Conservation (phyloP, 2,888 invertebrate genomes). For the Drosophila quinaria region DNA sequence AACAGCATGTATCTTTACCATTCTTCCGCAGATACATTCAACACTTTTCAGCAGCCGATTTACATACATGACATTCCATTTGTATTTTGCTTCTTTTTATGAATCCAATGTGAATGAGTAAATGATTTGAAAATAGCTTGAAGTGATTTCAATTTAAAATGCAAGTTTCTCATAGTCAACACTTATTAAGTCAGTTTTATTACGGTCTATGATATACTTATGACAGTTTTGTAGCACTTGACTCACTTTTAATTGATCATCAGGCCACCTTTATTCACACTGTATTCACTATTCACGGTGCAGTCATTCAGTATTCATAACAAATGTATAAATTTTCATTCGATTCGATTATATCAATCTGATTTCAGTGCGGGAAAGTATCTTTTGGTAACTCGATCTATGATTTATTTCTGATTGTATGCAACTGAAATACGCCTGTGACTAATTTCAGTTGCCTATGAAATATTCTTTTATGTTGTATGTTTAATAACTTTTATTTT, state of each 20-base stretch:
- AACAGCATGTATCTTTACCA: constrained; percentile 14
- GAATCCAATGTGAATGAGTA: constrained; percentile 21
- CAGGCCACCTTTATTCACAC: constrained; percentile 11
- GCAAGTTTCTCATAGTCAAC: neutral
- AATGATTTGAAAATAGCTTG: neutral
- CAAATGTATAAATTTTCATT: neutral
- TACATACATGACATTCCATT: constrained; percentile 47
- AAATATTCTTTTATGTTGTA: neutral
- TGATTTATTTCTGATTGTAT: neutral
- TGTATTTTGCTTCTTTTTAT: constrained; percentile 10
- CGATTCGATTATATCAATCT: neutral
- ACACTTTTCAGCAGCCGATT: constrained; percentile 44
- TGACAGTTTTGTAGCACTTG: constrained; percentile 5
- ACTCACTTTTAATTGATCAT: constrained; percentile 12
- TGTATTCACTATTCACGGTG: neutral
- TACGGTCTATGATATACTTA: constrained; percentile 7
- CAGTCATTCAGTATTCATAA: neutral
- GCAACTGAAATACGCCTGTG: neutral
- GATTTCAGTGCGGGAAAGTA: neutral
- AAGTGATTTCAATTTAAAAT: neutral
- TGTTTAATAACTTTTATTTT: neutral
- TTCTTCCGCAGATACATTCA: constrained; percentile 9
- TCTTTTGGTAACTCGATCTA: neutral
- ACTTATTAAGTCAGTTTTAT: constrained; percentile 5
- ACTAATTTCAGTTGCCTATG: neutral